phyloP scores from a whole-genome alignment of 35 echinoderm and acorn worm species.

The Heliocidaris tuberculata region DNA sequence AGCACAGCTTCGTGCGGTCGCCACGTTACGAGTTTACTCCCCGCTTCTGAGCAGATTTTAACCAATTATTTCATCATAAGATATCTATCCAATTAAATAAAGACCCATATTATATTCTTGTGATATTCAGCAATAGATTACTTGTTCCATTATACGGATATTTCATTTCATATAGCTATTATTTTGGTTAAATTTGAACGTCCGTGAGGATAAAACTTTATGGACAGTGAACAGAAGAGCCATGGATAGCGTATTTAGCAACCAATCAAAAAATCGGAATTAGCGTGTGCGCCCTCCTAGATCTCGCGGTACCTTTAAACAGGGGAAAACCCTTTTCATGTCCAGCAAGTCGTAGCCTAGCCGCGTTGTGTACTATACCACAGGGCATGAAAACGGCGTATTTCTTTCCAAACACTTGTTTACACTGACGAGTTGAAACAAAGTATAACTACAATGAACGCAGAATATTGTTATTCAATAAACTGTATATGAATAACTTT shows the following conservation, averaged over 20 bases:
- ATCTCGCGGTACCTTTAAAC: conserved; percentile 36
- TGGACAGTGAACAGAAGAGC: conserved; percentile 23
- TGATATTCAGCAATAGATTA: too few species aligned
- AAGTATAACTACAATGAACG: too few species aligned
- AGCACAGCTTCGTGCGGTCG: conserved; percentile 25
- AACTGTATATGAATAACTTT: too few species aligned
- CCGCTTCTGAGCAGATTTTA: neutral
- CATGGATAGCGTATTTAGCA: conserved; percentile 54
- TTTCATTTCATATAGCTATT: neutral
- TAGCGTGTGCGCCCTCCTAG: conserved; percentile 36
- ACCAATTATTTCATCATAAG: neutral
- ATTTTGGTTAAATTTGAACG: neutral
- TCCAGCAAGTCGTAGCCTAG: neutral
- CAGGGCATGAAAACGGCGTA: too few species aligned
- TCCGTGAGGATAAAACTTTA: neutral
- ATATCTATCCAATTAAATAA: neutral
- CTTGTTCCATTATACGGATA: too few species aligned
- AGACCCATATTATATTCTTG: neutral
- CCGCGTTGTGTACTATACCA: neutral
- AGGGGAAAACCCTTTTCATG: conserved; percentile 29
- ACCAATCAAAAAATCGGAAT: conserved; percentile 52
- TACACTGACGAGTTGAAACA: too few species aligned
- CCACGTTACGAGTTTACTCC: conserved; percentile 8
- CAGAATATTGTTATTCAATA: too few species aligned
- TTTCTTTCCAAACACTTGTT: too few species aligned